Conservation (phyloP, 2,113 vertebrate genomes). For the Daubentonia madagascariensis region DNA sequence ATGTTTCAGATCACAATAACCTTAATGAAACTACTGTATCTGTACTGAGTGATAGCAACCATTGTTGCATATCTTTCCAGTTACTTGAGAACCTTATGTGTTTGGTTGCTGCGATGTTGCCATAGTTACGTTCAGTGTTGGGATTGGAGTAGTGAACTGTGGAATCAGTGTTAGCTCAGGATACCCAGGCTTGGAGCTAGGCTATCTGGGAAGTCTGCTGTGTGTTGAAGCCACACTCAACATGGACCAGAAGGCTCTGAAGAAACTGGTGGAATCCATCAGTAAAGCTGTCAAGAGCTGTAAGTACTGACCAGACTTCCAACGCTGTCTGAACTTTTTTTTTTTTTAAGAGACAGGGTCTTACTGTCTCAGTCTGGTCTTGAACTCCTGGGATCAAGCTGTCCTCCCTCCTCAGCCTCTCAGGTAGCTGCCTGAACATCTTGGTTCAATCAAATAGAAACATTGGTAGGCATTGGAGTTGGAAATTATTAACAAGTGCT, state of each 20-base stretch:
- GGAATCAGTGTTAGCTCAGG: background rate
- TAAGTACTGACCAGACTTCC: constrained; percentile 80
- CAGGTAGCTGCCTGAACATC: background rate
- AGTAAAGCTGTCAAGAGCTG: constrained; percentile 86
- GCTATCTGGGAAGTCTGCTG: background rate
- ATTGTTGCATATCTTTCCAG: background rate
- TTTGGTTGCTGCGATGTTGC: constrained; percentile 38
- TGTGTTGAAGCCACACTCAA: constrained; percentile 63
- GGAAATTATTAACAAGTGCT: background rate
- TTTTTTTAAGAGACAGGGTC: too few relatives aligned
- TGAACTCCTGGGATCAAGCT: too few relatives aligned
- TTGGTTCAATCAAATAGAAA: background rate
- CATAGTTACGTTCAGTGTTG: background rate
- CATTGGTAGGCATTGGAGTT: background rate
- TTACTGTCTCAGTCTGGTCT: too few relatives aligned
- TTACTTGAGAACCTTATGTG: constrained; percentile 23
- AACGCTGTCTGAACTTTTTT: background rate
- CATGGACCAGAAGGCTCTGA: constrained; percentile 84
- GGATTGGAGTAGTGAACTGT: background rate
- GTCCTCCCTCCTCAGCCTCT: too few relatives aligned
- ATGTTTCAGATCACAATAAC: background rate
- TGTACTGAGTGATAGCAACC: background rate
- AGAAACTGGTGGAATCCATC: constrained; percentile 84
- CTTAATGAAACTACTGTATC: background rate
- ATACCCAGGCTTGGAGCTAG: background rate